A percentile compares a stretch with the other conserved stretches of the same genome.
Conservation (phyloP, 2,113 vertebrate species). For the Neogale vison region DNA sequence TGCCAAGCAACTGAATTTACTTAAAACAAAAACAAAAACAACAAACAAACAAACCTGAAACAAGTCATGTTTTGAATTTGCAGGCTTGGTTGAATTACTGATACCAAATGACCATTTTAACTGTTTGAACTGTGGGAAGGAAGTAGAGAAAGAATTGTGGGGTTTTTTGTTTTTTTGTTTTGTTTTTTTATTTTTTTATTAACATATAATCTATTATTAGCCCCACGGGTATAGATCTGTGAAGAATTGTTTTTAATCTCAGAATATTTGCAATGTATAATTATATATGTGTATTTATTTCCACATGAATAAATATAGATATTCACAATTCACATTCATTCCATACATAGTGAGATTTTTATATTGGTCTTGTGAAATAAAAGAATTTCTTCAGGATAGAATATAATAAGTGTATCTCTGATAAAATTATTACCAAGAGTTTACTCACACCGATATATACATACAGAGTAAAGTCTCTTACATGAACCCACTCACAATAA, state of each 20-base stretch:
- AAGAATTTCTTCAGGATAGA: conserved; percentile 1
- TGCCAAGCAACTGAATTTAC: neutral
- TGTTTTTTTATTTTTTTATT: too few relatives aligned
- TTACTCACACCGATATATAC: neutral
- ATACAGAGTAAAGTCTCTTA: neutral
- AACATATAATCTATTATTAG: too few relatives aligned
- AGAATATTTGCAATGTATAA: neutral
- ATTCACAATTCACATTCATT: neutral
- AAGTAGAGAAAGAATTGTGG: neutral
- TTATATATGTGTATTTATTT: neutral
- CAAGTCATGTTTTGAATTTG: neutral
- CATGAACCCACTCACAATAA: neutral
- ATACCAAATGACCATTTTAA: neutral
- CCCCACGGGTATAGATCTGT: too few relatives aligned
- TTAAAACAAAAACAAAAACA: neutral
- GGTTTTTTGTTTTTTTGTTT: too few relatives aligned
- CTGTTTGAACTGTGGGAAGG: neutral
- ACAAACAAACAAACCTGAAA: neutral
- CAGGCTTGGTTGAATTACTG: neutral
- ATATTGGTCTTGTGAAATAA: neutral
- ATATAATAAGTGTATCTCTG: neutral
- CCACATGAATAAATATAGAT: neutral
- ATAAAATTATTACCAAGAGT: neutral
- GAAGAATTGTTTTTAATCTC: neutral
- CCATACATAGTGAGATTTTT: neutral